Percentiles rank a stretch among this genome's conserved stretches.
phyloP scores from a whole-genome alignment of 2,888 invertebrate species.

The Muscina levida region DNA sequence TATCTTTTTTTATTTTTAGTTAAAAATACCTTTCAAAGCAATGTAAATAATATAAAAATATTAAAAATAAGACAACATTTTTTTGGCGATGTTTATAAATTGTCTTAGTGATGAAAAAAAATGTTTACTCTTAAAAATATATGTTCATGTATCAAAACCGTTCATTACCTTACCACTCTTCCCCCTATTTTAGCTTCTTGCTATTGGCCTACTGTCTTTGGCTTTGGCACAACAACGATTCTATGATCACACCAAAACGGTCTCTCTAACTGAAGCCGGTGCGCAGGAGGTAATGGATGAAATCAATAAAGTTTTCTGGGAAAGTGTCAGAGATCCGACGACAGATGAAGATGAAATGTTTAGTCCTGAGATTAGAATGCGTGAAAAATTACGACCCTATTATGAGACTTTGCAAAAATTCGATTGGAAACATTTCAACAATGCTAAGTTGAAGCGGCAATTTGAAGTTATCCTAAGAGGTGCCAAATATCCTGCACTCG shows the following conservation, averaged over 20 bases:
- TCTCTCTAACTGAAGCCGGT: slow-evolving; percentile 57
- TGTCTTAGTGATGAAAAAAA: neutral
- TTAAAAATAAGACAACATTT: too few relatives aligned
- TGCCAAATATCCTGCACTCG: slow-evolving; percentile 67
- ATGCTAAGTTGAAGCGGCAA: slow-evolving; percentile 66
- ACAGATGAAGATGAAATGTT: slow-evolving; percentile 67
- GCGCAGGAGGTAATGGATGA: slow-evolving; percentile 65
- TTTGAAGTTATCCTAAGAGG: slow-evolving; percentile 69
- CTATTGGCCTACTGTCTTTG: neutral
- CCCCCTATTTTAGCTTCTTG: neutral
- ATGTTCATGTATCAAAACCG: neutral
- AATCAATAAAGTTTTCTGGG: slow-evolving; percentile 67
- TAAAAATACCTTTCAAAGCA: too few relatives aligned
- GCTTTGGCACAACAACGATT: neutral
- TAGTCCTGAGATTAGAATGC: slow-evolving; percentile 69
- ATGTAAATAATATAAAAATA: too few relatives aligned
- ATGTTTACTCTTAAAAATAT: neutral
- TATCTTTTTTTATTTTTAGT: too few relatives aligned
- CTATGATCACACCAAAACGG: neutral
- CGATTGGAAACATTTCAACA: slow-evolving; percentile 67
- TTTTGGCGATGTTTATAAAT: too few relatives aligned
- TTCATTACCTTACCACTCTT: too few relatives aligned
- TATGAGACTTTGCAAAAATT: slow-evolving; percentile 66
- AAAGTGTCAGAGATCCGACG: slow-evolving; percentile 67
- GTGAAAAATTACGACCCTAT: slow-evolving; percentile 68